Conservation (phyloP, 2,888 invertebrate species). For the Plagodis pulveraria region DNA sequence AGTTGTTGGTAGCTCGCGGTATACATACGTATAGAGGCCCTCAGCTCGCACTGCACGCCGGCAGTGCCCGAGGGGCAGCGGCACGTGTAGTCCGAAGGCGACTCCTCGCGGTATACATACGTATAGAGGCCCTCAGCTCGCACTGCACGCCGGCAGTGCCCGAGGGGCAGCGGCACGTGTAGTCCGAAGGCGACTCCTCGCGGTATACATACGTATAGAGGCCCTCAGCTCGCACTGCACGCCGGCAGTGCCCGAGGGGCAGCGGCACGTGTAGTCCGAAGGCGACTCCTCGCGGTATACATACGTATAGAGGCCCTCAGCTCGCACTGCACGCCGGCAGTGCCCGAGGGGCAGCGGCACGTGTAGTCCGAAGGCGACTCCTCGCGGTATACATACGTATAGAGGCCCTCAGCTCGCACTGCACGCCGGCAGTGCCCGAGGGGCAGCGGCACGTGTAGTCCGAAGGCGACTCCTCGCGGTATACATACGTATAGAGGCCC, state of each 20-base stretch:
- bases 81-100: constrained; percentile 93
- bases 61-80: constrained; percentile 95
- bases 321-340: constrained; percentile 96
- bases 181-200: constrained; percentile 88
- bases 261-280: constrained; percentile 94
- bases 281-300: constrained; percentile 85
- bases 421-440: constrained; percentile 94
- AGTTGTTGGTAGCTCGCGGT: not conserved
- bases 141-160: constrained; percentile 97
- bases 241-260: constrained; percentile 94
- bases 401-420: constrained; percentile 90
- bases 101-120: constrained; percentile 82
- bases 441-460: constrained; percentile 96
- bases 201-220: constrained; percentile 73
- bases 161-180: constrained; percentile 94
- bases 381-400: constrained; percentile 79
- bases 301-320: constrained; percentile 75
- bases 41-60: constrained; percentile 95
- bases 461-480: constrained; percentile 86
- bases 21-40: constrained; percentile 68
- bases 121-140: constrained; percentile 86
- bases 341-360: constrained; percentile 95
- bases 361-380: constrained; percentile 90
- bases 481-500: constrained; percentile 68
- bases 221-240: constrained; percentile 93